phyloP scores from a whole-genome alignment of 1,140 invertebrate species.

The Calephelis nemesis region DNA sequence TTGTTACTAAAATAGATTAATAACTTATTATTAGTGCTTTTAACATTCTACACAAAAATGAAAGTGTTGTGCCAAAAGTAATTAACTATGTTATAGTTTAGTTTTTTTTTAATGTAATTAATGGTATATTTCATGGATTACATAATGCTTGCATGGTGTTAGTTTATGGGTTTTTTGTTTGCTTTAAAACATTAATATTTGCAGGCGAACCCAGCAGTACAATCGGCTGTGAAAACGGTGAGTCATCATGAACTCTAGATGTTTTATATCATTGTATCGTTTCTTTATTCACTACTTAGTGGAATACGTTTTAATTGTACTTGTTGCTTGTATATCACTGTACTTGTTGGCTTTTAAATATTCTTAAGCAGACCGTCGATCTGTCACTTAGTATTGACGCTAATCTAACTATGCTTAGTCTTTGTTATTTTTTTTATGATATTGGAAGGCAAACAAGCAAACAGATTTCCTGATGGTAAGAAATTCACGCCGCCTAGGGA shows the following conservation, averaged over 20 bases:
- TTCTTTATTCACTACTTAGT: slow-evolving; percentile 54
- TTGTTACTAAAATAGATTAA: too few species aligned
- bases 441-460: too few species aligned
- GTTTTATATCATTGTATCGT: slow-evolving; percentile 28
- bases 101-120: slow-evolving; percentile 19
- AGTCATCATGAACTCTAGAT: slow-evolving; percentile 59
- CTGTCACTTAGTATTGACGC: not conserved
- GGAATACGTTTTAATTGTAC: slow-evolving; percentile 39
- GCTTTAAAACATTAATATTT: slow-evolving; percentile 78
- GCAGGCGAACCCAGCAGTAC: slow-evolving; percentile 90
- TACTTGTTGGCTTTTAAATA: not conserved
- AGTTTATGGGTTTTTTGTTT: slow-evolving; percentile 50
- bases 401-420: too few species aligned
- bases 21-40: too few species aligned
- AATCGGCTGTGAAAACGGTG: slow-evolving; percentile 90
- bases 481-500: too few species aligned
- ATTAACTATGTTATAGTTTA: slow-evolving; percentile 5
- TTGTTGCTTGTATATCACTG: not conserved
- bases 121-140: not conserved
- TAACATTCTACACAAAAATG: too few species aligned
- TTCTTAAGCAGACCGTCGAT: not conserved
- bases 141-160: slow-evolving; percentile 56
- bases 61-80: too few species aligned
- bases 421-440: too few species aligned
- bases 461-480: too few species aligned